Evolutionary conservation across 2,888 invertebrate species (phyloP), one percentile per base, ranked within the genome.

Genomic region (Sarcophaga caerulescens): DNA sequence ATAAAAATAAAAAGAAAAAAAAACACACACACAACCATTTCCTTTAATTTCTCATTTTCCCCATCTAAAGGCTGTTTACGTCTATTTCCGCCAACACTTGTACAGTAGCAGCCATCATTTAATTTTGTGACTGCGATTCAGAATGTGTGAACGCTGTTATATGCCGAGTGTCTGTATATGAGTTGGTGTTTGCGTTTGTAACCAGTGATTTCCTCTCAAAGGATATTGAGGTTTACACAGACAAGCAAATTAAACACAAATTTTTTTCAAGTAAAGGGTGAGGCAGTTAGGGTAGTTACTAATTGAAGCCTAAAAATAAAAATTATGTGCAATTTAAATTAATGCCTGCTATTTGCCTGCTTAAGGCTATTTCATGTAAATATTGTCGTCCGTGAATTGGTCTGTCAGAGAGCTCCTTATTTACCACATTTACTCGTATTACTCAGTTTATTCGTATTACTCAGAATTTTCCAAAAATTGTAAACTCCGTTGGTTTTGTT

Each of bases 151-250:
- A 17, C 12, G 10, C 1, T n/a, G 44, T 57, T 17, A 52, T 14
- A 52, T 52, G 52, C 52, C 8, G 6, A 17, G 25, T 44, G 3
- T 59, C 12, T 63, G 62, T 78, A 14, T 11, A 47, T 78, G 17
- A 73, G 47, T 70, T 60, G 60, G 66, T 71, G 35, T 25, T 63
- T 74, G n/a, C 70, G 77, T 66, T 47, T 60, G 47, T 60, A 81
- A 81, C 74, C 83, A 69, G 80, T 74, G 77, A 78, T 78, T 81
- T 81, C 86, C 86, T 83, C 14, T 68, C 57, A 65, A 74, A 81
- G 83, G 77, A 84, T 81, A 83, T 81, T 84, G 81, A 83, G 86
- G 86, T 86, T 69, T 66, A 62, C 69, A 52, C 14, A 69, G 17
- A 52, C 8, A 52, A 21, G 57, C 45, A 73, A 35, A 35, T 10